Conservation (phyloP, 2,888 invertebrate genomes). For the Lithosia quadra region DNA sequence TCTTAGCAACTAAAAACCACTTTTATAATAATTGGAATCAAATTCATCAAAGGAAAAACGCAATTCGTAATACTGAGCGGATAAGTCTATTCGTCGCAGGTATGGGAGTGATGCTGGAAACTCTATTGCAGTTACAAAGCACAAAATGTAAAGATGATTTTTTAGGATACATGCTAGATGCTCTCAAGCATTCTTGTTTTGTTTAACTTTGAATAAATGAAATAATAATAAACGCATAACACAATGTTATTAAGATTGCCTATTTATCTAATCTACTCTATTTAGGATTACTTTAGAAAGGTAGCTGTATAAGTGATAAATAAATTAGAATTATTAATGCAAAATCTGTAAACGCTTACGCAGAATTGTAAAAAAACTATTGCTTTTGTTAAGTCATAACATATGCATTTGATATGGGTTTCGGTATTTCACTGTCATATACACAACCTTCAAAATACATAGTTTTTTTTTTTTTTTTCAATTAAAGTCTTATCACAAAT, state of each 20-base stretch:
- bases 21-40: not conserved
- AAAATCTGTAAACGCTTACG: not conserved
- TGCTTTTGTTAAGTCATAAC: not conserved
- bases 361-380: not conserved
- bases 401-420: slow-evolving; percentile 23
- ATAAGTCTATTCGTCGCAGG: too few species aligned
- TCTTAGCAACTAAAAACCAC: not conserved
- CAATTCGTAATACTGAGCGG: too few species aligned
- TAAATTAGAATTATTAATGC: not conserved
- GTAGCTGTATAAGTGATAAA: not conserved
- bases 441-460: not conserved
- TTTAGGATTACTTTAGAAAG: not conserved
- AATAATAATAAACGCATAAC: not conserved
- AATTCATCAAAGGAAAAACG: too few species aligned
- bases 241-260: not conserved
- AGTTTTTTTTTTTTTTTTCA: not conserved
- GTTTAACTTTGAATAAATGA: not conserved
- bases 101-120: not conserved
- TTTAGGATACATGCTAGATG: not conserved
- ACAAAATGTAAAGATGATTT: not conserved
- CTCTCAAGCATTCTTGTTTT: not conserved
- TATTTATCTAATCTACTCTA: not conserved
- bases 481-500: not conserved
- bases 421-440: slow-evolving; percentile 14
- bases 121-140: not conserved